phyloP scores from a whole-genome alignment of 2,113 vertebrate species.

The Nipponia nippon region DNA sequence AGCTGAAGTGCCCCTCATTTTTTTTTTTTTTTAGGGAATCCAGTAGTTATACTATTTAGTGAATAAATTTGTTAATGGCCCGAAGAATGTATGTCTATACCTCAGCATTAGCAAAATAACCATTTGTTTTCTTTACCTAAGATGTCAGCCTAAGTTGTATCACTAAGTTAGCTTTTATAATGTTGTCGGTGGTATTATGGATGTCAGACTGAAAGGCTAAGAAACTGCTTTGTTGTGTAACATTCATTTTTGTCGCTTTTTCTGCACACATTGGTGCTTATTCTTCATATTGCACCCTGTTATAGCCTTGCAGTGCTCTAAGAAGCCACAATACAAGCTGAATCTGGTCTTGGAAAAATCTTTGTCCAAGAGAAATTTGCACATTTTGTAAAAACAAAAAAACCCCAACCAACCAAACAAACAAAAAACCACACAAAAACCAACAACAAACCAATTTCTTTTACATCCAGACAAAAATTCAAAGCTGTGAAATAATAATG shows the following conservation, averaged over 20 bases:
- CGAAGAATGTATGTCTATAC: neutral
- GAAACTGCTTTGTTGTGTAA: neutral
- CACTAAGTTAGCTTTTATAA: neutral
- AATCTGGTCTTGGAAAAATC: neutral
- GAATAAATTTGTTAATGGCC: neutral
- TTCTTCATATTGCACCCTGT: neutral
- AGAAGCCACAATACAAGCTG: neutral
- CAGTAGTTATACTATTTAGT: neutral
- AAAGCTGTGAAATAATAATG: neutral
- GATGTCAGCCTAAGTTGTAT: neutral
- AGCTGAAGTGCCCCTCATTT: neutral
- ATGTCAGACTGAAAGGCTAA: neutral
- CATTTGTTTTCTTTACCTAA: neutral
- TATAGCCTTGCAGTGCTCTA: neutral
- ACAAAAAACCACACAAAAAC: neutral
- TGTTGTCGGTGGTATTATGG: rapidly evolving
- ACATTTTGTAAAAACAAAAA: neutral
- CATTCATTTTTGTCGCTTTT: neutral
- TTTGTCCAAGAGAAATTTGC: neutral
- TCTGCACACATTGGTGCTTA: neutral
- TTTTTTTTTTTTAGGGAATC: neutral
- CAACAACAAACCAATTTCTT: neutral
- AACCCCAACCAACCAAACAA: too few relatives aligned
- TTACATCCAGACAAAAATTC: neutral
- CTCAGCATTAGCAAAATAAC: neutral